These are phyloP conservation scores for Rhodeus uyekii DNA, from an alignment of 2,797 vertebrate genomes.

Conservation along the genomic window DNA sequence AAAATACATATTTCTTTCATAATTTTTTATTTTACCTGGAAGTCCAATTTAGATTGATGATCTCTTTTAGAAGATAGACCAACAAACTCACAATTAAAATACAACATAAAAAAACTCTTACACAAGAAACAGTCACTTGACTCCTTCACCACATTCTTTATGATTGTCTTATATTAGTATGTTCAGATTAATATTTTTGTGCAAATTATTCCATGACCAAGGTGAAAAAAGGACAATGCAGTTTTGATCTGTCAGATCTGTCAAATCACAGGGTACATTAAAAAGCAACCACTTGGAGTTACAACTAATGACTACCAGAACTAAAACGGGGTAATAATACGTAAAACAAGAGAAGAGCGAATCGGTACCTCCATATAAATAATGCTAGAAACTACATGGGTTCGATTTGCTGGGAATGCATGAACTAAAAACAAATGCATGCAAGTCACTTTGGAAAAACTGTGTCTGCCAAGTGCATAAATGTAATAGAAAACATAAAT, in stretches of 20 bases:
- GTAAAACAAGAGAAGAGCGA: too few relatives aligned
- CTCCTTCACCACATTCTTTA: background rate
- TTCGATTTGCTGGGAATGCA: too few relatives aligned
- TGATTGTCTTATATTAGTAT: slow-evolving; percentile 20
- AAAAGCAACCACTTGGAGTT: background rate
- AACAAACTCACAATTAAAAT: too few relatives aligned
- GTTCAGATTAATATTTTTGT: slow-evolving; percentile 1
- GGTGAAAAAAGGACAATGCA: slow-evolving; percentile 46
- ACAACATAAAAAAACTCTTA: background rate
- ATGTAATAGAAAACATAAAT: background rate
- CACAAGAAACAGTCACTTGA: background rate
- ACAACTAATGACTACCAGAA: background rate
- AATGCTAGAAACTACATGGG: too few relatives aligned
- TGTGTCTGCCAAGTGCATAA: background rate
- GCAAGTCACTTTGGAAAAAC: background rate
- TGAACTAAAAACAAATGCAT: background rate
- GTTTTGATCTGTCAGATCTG: slow-evolving; percentile 66
- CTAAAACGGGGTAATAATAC: background rate
- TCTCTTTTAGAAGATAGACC: too few relatives aligned
- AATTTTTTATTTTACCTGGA: background rate
- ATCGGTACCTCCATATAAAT: too few relatives aligned
- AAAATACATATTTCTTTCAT: too few relatives aligned
- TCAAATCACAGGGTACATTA: slow-evolving; percentile 72
- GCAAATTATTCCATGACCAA: background rate
- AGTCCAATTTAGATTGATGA: background rate